Conservation (phyloP, 2,797 vertebrate species). For the Ciconia nigra region DNA sequence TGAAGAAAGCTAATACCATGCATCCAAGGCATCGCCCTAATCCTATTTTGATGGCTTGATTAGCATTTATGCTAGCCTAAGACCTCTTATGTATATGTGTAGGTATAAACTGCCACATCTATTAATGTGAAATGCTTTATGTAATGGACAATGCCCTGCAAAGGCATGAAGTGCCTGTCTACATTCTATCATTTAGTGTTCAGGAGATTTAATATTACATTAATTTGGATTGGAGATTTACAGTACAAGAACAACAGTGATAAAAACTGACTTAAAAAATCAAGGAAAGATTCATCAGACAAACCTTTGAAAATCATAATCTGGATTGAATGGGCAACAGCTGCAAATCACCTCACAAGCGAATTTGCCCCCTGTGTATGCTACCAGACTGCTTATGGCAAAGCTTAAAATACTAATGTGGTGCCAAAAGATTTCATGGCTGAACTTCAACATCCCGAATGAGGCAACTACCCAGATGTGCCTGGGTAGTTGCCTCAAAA, state of each 20-base stretch:
- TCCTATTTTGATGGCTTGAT: background rate
- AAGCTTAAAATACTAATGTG: background rate
- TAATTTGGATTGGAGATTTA: background rate
- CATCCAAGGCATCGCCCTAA: background rate
- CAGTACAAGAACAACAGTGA: background rate
- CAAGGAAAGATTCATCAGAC: background rate
- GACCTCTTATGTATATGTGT: fast-evolving
- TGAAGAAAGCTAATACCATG: background rate
- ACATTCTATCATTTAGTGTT: background rate
- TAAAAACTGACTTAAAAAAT: background rate
- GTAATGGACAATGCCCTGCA: background rate
- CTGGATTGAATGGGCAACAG: background rate
- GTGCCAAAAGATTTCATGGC: background rate
- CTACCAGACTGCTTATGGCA: background rate
- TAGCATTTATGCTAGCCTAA: background rate
- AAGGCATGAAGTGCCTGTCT: background rate
- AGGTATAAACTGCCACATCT: background rate
- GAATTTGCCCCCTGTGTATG: background rate
- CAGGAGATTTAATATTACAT: background rate
- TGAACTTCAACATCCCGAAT: background rate
- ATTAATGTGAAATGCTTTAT: fast-evolving
- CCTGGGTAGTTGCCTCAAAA: background rate
- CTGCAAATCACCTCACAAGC: background rate
- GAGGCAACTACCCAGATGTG: background rate
- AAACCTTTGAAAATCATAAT: background rate